phyloP scores from a whole-genome alignment of 2,888 invertebrate species.

The Meganola albula region DNA sequence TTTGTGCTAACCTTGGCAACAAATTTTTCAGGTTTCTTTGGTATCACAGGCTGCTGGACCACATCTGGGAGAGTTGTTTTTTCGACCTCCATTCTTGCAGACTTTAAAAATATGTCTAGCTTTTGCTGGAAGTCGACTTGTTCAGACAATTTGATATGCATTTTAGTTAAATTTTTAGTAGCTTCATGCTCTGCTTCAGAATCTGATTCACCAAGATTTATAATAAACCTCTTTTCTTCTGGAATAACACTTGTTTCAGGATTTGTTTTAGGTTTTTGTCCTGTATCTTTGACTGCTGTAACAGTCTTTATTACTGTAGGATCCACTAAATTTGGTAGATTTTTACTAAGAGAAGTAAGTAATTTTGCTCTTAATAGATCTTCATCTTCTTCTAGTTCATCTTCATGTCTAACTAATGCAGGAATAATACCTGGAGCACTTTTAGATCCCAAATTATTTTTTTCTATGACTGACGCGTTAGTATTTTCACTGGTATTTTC shows the following conservation, averaged over 20 bases:
- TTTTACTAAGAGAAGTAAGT: slow-evolving; percentile 78
- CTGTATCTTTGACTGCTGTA: slow-evolving; percentile 21
- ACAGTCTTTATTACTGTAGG: slow-evolving; percentile 36
- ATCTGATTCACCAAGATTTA: slow-evolving; percentile 64
- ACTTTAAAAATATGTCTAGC: slow-evolving; percentile 63
- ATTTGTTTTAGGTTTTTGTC: slow-evolving; percentile 16
- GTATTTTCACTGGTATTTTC: slow-evolving; percentile 23
- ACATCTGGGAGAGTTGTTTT: slow-evolving; percentile 48
- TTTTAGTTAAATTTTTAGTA: slow-evolving; percentile 70
- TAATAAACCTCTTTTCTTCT: slow-evolving; percentile 63
- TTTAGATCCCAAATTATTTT: slow-evolving; percentile 5
- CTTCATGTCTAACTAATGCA: slow-evolving; percentile 31
- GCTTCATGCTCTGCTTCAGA: slow-evolving; percentile 73
- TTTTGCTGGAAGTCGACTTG: slow-evolving; percentile 65
- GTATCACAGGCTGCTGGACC: slow-evolving; percentile 37
- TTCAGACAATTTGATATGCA: slow-evolving; percentile 67
- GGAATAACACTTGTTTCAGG: slow-evolving; percentile 27
- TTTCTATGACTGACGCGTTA: slow-evolving; percentile 19
- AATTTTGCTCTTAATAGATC: slow-evolving; percentile 78
- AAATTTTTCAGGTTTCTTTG: slow-evolving; percentile 53
- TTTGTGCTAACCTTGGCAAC: slow-evolving; percentile 62
- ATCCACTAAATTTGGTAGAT: slow-evolving; percentile 62
- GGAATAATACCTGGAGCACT: slow-evolving; percentile 16
- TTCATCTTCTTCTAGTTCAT: slow-evolving; percentile 78
- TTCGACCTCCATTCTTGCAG: slow-evolving; percentile 63